Evolutionary conservation across 2,888 invertebrate species (phyloP), one percentile per base, ranked within the genome.

Genomic region (Idaea aversata): DNA sequence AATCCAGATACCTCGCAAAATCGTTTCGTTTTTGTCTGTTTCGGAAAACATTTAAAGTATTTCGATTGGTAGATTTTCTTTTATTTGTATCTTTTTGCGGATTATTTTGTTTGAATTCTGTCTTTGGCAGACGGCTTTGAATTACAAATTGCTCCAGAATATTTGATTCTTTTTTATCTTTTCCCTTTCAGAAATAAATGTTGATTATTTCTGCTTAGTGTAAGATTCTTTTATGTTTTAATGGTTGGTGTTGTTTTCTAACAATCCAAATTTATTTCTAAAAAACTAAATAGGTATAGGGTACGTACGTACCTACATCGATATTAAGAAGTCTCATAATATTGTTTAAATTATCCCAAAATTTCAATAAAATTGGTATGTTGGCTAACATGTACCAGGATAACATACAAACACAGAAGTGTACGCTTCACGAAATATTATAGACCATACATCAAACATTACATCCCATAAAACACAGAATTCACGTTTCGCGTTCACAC

Each of bases 131-230:
- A 59, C 34, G 59, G 59, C 34, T 59, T 59, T 25, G 59, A 59
- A 59, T 59, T 34, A 34, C 16, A 59, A 59, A 59, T 16, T 59
- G 34, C 59, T 34, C 10, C 6, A 59, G 34, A 34, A 59, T 59
- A 16, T 59, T 59, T 59, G 59, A 25, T 59, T 59, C 34, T 34
- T 59, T 59, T 59, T 25, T 13, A 59, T 34, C 59, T 59, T 59
- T 59, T 59, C 13, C 34, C 3, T 13, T 58, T 58, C n/a, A 58
- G 16, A 59, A 59, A 59, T 16, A 34, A 59, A 59, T 34, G 47
- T 47, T 47, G 47, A 47, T 47, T 47, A 47, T 47, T 13, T 47
- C 47, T 47, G 47, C 47, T 13, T 47, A 47, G 7, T 47, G 47
- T 47, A 10, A 47, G 47, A 13, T 47, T 47, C 13, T 5, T 47